Conservation (phyloP, 2,888 invertebrate genomes). For the Aphrophora alni region DNA sequence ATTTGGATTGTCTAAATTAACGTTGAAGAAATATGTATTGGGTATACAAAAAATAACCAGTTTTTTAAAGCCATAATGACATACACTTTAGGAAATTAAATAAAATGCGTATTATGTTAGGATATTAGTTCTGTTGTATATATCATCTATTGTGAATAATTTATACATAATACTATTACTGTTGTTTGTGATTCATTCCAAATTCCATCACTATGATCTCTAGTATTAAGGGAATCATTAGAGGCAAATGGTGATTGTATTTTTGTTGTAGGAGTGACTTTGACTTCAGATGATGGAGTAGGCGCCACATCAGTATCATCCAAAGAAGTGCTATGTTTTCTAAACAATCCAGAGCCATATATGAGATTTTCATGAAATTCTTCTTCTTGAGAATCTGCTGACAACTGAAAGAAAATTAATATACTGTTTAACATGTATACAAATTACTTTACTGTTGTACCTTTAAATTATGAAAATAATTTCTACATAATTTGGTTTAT, state of each 20-base stretch:
- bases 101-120: too few species aligned
- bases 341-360: constrained; percentile 57
- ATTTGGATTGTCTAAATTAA: too few species aligned
- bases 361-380: constrained; percentile 84
- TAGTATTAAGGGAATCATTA: constrained; percentile 83
- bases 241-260: constrained; percentile 74
- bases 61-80: too few species aligned
- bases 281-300: constrained; percentile 38
- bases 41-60: too few species aligned
- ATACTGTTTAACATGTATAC: too few species aligned
- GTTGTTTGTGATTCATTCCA: constrained; percentile 83
- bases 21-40: too few species aligned
- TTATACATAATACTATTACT: constrained; percentile 38
- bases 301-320: constrained; percentile 60
- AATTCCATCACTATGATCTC: constrained; percentile 86
- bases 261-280: constrained; percentile 55
- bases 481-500: too few species aligned
- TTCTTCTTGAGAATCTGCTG: constrained; percentile 58
- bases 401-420: constrained; percentile 40
- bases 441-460: too few species aligned
- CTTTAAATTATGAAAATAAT: too few species aligned
- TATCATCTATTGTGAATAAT: too few species aligned
- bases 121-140: too few species aligned
- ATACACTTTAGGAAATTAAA: too few species aligned
- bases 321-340: constrained; percentile 75